Percentiles rank a stretch among this genome's conserved stretches.
These are phyloP conservation scores for Zaprionus nigranus DNA, from an alignment of 1,140 invertebrate genomes.

Conservation along the genomic window DNA sequence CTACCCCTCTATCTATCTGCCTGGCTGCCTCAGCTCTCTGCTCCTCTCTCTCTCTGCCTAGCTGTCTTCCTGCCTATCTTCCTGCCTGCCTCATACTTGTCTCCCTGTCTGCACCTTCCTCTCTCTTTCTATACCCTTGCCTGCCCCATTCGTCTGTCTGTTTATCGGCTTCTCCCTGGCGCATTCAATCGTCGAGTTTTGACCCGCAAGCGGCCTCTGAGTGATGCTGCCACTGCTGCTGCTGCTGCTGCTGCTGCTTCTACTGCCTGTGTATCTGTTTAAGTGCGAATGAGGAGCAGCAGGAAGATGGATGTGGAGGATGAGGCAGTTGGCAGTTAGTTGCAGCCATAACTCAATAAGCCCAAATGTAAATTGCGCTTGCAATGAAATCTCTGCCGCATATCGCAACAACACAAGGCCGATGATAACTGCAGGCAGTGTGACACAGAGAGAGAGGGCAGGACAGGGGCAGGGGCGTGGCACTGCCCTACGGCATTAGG, in stretches of 20 bases:
- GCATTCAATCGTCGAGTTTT: constrained; percentile 75
- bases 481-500: constrained; percentile 5
- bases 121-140: not conserved
- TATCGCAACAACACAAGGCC: constrained; percentile 43
- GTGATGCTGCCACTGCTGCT: not conserved
- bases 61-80: constrained; percentile 4
- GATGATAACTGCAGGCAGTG: constrained; percentile 47
- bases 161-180: constrained; percentile 46
- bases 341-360: constrained; percentile 80
- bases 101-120: not conserved
- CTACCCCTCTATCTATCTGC: not conserved
- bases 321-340: constrained; percentile 56
- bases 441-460: not conserved
- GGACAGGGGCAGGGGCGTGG: constrained; percentile 3
- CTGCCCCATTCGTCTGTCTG: constrained; percentile 5
- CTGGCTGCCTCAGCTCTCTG: constrained; percentile 9
- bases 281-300: constrained; percentile 70
- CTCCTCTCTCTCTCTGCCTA: constrained; percentile 2
- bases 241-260: not conserved
- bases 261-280: constrained; percentile 48
- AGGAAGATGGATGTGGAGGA: not conserved
- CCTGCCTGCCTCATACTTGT: not conserved
- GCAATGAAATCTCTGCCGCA: constrained; percentile 55
- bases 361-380: constrained; percentile 76
- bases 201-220: constrained; percentile 51